Evolutionary conservation across 2,797 vertebrate genomes (phyloP), one percentile per base, ranked within the genome.

Genomic region (Champsocephalus esox): DNA sequence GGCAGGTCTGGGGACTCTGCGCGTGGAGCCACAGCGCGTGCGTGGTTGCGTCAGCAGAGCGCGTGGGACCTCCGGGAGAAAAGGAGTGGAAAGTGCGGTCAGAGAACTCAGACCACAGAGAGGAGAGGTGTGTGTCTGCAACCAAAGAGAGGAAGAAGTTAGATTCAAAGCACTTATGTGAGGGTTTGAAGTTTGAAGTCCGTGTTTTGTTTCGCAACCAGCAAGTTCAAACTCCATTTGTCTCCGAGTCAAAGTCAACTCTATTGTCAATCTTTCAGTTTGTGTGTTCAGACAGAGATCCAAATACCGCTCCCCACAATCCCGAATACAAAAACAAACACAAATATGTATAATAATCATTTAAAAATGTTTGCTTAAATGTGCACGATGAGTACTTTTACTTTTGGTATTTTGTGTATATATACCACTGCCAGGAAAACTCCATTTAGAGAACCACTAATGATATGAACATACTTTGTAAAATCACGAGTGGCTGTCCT

Each of bases 41-140:
- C 92, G 94, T 90, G 80, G 69, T 85, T 94, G 92, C 94, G 95
- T 94, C 94, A 94, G 85, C 79, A 81, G 82, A 71, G 87, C 81
- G 91, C 87, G 86, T 85, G 75, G 54, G 49, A 92, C 88, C 87
- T 88, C 82, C 82, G 70, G 73, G 56, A 5, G 45, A 69, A 70
- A 74, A 80, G 16, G 61, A 45, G 62, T 49, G 60, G 62, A 63
- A 62, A 38, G 66, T 14, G 60, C 21, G 44, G 14, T 19, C 2
- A 0, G 38, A 38, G 19, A 4, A 49, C 2, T 24, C 1, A 51
- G 14, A 52, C 28, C 34, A n/a, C 8, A 44, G 34, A 34, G 19
- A 63, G 6, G 34, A 38, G 34, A 19, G n/a, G 45, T 17, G 32
- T 0, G n/a, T 13, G 14, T 50, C 49, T 75, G 54, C 17, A 75